Base-by-base conservation (phyloP, 2,797 vertebrate genomes). In the Argya squamiceps region DNA sequence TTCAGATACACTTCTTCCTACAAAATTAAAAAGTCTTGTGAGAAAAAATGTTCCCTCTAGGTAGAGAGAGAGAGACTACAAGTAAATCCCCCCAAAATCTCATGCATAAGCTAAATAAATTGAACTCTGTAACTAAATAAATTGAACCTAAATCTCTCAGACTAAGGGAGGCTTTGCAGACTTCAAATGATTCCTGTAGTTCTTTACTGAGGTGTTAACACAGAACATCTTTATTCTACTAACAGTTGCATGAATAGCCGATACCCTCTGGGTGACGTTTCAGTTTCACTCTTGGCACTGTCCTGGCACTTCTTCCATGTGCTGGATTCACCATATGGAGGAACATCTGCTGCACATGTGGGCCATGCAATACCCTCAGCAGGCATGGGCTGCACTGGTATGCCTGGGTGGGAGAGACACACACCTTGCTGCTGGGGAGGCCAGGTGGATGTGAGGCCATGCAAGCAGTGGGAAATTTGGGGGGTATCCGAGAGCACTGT, bases 91-190 rank as follows among this genome's bases (percentile, higher is more conserved):
- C 21, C 15, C 12, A 52, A 88, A 96, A 88, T 90, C 93, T 81
- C 78, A 77, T 30, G 34, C 75, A 75, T 85, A 94, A 95, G 84
- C 79, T 96, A 92, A 95, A 69, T 84, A 94, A 95, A 96, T 89
- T 59, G 63, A 91, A 92, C 80, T 77, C 39, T 0, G 1, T 73
- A 93, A 92, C 86, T 92, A 96, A 96, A 70, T 87, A 95, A 94
- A 95, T 85, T 50, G 58, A 92, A 92, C 71, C 52, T 29, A 75
- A 84, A 95, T 91, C 95, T 91, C 81, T 89, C 88, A 77, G 65
- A 47, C 76, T 75, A 89, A 94, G 73, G 47, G 24, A 89, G 58
- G 92, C 65, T 96, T 96, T 93, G 68, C 69, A 93, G 91, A 78
- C 82, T 89, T 92, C 65, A 91, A 81, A 81, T 84, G 68, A 76